Conservation (phyloP, 2,113 vertebrate species). For the Megaceryle torquata region DNA sequence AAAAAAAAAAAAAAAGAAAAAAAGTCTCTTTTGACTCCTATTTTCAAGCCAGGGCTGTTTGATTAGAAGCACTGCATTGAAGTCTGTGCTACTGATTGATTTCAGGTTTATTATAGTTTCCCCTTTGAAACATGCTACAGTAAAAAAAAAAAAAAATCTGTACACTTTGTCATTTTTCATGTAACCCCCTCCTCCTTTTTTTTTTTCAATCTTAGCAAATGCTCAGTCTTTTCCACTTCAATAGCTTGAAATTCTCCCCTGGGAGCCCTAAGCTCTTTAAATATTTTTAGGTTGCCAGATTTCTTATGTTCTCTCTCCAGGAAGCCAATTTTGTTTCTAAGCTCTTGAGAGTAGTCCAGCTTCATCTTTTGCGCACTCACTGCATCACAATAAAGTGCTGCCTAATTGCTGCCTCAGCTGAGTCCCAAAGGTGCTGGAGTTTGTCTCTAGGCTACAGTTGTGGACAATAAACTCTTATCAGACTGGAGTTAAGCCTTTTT, state of each 20-base stretch:
- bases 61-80: slow-evolving; percentile 36
- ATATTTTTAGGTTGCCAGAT: slow-evolving; percentile 73
- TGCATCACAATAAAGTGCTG: slow-evolving; percentile 69
- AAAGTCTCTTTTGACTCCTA: slow-evolving; percentile 32
- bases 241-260: slow-evolving; percentile 63
- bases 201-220: slow-evolving; percentile 48
- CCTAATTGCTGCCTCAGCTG: slow-evolving; percentile 65
- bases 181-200: neutral
- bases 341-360: slow-evolving; percentile 60
- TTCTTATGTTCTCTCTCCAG: slow-evolving; percentile 69
- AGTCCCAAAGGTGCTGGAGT: slow-evolving; percentile 56
- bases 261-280: slow-evolving; percentile 70
- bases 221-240: slow-evolving; percentile 66
- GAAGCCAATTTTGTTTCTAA: slow-evolving; percentile 70
- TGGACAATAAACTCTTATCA: slow-evolving; percentile 63
- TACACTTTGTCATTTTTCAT: slow-evolving; percentile 57
- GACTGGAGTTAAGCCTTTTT: slow-evolving; percentile 63
- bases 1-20: slow-evolving; percentile 42
- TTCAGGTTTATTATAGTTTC: slow-evolving; percentile 61
- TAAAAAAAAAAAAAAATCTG: slow-evolving; percentile 5
- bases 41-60: slow-evolving; percentile 48
- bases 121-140: slow-evolving; percentile 53
- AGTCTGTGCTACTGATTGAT: slow-evolving; percentile 59
- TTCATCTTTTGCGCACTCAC: slow-evolving; percentile 56
- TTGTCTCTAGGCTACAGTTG: slow-evolving; percentile 64